Percentiles rank a stretch among this genome's conserved stretches.
Conservation (phyloP, 23 tunicate species). For the Botrylloides violaceus region DNA sequence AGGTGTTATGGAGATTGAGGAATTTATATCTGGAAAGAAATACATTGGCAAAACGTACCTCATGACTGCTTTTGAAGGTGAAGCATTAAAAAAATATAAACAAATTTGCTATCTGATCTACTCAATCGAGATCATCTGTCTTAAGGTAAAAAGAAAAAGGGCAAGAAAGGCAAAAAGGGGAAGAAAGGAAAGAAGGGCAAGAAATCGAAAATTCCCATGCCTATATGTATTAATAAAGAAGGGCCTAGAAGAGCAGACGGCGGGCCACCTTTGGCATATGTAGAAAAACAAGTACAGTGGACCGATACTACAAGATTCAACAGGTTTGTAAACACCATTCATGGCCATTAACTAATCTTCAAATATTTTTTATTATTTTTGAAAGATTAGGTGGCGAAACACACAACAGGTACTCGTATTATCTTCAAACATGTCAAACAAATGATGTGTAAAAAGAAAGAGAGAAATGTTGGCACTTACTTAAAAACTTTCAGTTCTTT, state of each 20-base stretch:
- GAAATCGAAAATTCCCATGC: conserved; percentile 74
- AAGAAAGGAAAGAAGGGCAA: conserved; percentile 64
- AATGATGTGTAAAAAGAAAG: no score
- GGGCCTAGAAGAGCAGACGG: conserved; percentile 86
- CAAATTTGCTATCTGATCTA: neutral
- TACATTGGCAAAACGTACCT: conserved; percentile 74
- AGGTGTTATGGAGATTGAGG: conserved; percentile 77
- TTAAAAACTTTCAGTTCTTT: no score
- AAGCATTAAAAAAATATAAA: neutral
- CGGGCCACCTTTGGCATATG: conserved; percentile 79
- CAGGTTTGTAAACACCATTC: conserved; percentile 29
- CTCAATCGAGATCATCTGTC: no score
- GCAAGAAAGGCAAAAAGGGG: conserved; percentile 25
- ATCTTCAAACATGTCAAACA: no score
- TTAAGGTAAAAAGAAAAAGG: conserved; percentile 20
- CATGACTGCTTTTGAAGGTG: conserved; percentile 80
- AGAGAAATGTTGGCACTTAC: no score
- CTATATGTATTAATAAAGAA: conserved; percentile 63
- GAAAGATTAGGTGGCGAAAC: no score
- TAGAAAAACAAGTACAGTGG: conserved; percentile 72
- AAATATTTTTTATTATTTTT: no score
- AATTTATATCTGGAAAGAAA: conserved; percentile 87
- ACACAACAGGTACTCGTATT: no score
- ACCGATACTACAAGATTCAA: conserved; percentile 74
- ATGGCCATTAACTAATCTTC: no score